Evolutionary conservation across 2,888 invertebrate species (phyloP).

Genomic region (Sinopyrophorus schimmeli): DNA sequence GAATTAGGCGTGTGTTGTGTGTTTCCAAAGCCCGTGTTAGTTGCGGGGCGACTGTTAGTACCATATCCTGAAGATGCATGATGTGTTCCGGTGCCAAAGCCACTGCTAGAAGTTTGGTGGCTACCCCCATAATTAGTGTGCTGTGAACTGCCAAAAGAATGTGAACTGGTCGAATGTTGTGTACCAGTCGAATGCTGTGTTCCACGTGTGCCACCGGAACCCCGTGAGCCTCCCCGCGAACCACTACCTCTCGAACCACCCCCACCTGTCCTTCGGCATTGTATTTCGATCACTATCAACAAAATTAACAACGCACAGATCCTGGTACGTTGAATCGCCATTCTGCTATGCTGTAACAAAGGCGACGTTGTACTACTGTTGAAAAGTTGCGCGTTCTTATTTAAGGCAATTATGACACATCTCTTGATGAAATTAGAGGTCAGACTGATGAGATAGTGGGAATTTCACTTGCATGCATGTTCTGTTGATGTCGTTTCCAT

Average conservation of each 20-base stretch:
- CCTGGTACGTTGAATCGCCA: conserved; percentile 1
- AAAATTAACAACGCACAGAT: conserved; percentile 6
- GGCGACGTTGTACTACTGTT: conserved; percentile 10
- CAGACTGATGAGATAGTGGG: conserved; percentile 13
- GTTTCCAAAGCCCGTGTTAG: neutral
- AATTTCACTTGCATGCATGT: conserved; percentile 3
- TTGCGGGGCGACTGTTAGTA: no score
- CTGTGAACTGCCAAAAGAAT: neutral
- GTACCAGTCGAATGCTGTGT: neutral
- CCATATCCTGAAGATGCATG: no score
- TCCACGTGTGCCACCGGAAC: neutral
- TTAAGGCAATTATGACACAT: conserved; percentile 10
- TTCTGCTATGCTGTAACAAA: neutral
- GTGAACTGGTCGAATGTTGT: neutral
- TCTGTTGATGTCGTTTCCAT: neutral
- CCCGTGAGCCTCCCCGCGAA: neutral
- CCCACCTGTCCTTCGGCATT: conserved; percentile 8
- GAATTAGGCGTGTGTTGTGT: neutral
- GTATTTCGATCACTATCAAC: neutral
- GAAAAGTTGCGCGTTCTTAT: conserved; percentile 13
- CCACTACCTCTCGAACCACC: conserved; percentile 4
- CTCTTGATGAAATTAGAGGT: conserved; percentile 18
- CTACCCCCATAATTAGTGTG: neutral
- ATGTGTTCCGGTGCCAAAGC: neutral
- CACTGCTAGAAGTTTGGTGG: neutral